Evolutionary conservation across 2,113 vertebrate genomes (phyloP).

Genomic region (Siniperca knerii): DNA sequence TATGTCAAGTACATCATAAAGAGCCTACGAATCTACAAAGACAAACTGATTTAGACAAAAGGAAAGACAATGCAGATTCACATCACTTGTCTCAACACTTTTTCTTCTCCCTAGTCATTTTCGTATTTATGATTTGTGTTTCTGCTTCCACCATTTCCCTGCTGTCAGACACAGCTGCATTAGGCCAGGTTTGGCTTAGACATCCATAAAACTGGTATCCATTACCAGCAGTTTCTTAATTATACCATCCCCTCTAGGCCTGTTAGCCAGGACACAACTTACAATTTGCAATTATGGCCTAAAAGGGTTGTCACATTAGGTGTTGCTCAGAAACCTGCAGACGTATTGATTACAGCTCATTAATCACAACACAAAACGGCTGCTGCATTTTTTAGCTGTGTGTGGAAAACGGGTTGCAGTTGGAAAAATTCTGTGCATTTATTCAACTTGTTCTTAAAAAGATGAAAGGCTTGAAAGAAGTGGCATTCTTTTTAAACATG

Average conservation of each 20-base stretch:
- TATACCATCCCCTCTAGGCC: slow-evolving; percentile 35
- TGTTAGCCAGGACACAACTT: slow-evolving; percentile 47
- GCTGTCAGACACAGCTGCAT: slow-evolving; percentile 5
- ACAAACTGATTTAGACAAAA: neutral
- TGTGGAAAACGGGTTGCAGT: neutral
- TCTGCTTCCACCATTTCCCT: neutral
- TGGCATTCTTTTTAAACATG: neutral
- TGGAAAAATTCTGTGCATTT: neutral
- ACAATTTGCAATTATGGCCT: slow-evolving; percentile 37
- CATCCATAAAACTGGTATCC: slow-evolving; percentile 13
- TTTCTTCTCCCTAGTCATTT: neutral
- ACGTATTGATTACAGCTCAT: slow-evolving; percentile 41
- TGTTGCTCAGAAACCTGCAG: slow-evolving; percentile 45
- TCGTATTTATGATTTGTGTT: neutral
- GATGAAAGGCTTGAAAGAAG: neutral
- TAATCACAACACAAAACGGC: slow-evolving; percentile 31
- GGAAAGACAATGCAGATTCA: neutral
- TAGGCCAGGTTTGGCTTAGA: slow-evolving; percentile 15
- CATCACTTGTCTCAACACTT: neutral
- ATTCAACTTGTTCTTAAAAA: neutral
- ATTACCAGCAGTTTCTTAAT: slow-evolving; percentile 56
- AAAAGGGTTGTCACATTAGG: slow-evolving; percentile 51
- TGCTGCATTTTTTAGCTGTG: neutral
- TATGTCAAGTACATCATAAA: neutral
- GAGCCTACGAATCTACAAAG: neutral